Conservation (phyloP, 2,797 vertebrate species). For the Paramormyrops hopkinsi region DNA sequence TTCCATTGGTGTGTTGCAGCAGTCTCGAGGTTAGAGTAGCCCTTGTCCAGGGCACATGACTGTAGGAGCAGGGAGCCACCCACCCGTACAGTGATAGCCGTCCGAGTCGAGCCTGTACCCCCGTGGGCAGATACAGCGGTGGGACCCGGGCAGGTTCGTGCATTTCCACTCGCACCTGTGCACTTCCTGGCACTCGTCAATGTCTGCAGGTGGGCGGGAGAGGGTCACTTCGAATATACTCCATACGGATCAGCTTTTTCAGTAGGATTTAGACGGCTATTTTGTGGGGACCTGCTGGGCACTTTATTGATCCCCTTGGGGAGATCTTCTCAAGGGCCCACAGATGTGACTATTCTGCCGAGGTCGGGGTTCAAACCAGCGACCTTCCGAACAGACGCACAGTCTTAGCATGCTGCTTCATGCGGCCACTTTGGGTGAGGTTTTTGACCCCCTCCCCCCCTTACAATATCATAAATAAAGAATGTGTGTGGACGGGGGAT, state of each 20-base stretch:
- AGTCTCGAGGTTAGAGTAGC: not conserved
- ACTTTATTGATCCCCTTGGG: not conserved
- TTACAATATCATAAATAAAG: not conserved
- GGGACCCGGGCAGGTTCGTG: slow-evolving; percentile 51
- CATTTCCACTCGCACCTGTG: slow-evolving; percentile 52
- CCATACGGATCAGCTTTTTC: not conserved
- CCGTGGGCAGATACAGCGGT: slow-evolving; percentile 52
- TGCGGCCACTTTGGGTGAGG: not conserved
- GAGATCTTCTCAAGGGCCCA: not conserved
- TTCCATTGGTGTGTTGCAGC: not conserved
- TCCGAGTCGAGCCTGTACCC: slow-evolving; percentile 39
- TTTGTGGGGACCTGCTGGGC: not conserved
- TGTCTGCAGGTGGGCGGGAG: slow-evolving; percentile 42
- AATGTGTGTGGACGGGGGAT: not conserved
- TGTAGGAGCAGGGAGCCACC: slow-evolving; percentile 2
- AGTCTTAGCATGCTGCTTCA: not conserved
- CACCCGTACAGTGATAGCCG: slow-evolving; percentile 47
- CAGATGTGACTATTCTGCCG: not conserved
- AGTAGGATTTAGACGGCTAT: not conserved
- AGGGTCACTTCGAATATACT: not conserved
- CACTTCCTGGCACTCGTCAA: slow-evolving; percentile 49
- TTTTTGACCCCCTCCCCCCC: not conserved
- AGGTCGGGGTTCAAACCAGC: not conserved
- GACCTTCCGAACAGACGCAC: not conserved
- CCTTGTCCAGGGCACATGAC: too few relatives aligned